Base-by-base conservation (phyloP, 1,140 invertebrate species). In the Littorina saxatilis region DNA sequence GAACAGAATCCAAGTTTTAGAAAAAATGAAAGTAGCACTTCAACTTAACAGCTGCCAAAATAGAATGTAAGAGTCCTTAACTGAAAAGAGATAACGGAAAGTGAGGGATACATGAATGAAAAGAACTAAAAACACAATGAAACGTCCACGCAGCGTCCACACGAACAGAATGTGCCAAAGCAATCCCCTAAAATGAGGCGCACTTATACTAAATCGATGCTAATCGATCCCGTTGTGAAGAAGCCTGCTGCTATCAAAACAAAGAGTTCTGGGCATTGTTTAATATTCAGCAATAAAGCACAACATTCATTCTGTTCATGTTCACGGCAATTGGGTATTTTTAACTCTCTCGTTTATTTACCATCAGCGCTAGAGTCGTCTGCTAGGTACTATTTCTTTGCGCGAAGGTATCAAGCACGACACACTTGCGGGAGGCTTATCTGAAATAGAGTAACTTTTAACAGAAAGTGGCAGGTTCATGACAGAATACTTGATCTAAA, bases 141-240 rank as follows among this genome's bases (percentile, higher is more conserved):
- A 80, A 80, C 70, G 68, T 80, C 66, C 66, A 80, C 68, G 70
- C 66, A 68, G 43, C 79, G 58, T 72, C 79, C 73, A 80, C 79
- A 80, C 50, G 68, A 80, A 80, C 79, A 73, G 43, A 80, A 80
- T 63, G 50, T 73, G 79, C 68, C 37, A 80, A 80, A 61, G 32
- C 66, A 58, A 58, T 72, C 77, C 70, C 68, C 52, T 73, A 80
- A 70, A 73, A 80, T 74, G 70, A 73, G 79, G 79, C 79, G 79
- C 79, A 80, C 70, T 80, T 80, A 80, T 80, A 80, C 79, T 80
- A 80, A 72, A 74, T 80, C 79, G 70, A 72, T 74, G 79, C 47
- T 63, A 78, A 78, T 78, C 76, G 76, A 78, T 78, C 55, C 27
- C 76, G 76, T 40, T 37, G 76, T 63, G 76, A 78, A 78, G 39